Percentiles rank a stretch among this genome's conserved stretches.
phyloP scores from a whole-genome alignment of 2,888 invertebrate species.

The Serripes groenlandicus region DNA sequence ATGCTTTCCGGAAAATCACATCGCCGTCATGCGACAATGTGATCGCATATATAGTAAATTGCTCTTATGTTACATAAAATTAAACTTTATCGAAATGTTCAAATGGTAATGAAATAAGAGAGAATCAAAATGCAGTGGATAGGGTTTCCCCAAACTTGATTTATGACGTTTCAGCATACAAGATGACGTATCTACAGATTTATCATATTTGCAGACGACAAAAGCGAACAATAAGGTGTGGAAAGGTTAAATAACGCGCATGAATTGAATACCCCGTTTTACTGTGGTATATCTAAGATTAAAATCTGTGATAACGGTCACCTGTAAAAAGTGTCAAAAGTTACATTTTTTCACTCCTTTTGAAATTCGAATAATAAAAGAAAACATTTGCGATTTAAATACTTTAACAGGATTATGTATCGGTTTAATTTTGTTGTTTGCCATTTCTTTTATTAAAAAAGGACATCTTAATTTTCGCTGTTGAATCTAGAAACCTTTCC shows the following conservation, averaged over 20 bases:
- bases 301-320: constrained; percentile 32
- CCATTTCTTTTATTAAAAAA: too few species aligned
- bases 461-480: too few species aligned
- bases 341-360: too few species aligned
- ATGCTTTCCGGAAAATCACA: background rate
- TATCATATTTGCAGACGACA: background rate
- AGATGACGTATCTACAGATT: constrained; percentile 5
- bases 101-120: background rate
- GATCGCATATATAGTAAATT: background rate
- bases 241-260: constrained; percentile 11
- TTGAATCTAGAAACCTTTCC: too few species aligned
- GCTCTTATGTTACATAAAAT: background rate
- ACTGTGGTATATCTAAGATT: constrained; percentile 37
- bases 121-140: background rate
- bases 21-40: background rate
- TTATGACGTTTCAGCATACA: background rate
- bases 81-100: background rate
- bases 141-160: background rate
- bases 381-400: too few species aligned
- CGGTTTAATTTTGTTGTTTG: too few species aligned
- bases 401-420: too few species aligned
- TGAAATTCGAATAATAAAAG: too few species aligned
- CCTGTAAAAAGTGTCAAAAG: constrained; percentile 30
- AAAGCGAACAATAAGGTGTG: constrained; percentile 4
- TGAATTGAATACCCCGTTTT: constrained; percentile 16